Percentiles rank a stretch among this genome's conserved stretches.
phyloP scores from a whole-genome alignment of 2,113 vertebrate species.

The Agapornis roseicollis region DNA sequence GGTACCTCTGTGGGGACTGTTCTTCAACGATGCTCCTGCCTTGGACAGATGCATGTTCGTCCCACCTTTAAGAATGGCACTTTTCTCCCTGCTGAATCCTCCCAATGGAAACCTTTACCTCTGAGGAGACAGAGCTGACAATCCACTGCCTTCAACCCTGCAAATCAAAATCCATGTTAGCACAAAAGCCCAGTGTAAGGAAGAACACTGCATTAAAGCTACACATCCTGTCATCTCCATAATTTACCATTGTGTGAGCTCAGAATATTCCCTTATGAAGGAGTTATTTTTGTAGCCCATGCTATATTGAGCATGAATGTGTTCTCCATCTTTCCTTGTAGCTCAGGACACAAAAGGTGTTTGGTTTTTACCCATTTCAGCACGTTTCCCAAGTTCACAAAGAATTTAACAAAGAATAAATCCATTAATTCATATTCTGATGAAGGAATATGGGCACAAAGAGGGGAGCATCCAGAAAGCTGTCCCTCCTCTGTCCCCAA shows the following conservation, averaged over 20 bases:
- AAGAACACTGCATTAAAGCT: background rate
- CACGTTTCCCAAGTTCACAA: background rate
- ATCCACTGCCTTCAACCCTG: background rate
- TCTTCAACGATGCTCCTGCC: background rate
- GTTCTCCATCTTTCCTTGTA: background rate
- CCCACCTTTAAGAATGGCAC: background rate
- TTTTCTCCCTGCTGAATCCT: background rate
- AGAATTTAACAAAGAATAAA: background rate
- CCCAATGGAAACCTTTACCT: background rate
- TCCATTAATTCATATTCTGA: background rate
- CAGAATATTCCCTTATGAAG: background rate
- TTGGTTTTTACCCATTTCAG: background rate
- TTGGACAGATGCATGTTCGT: background rate
- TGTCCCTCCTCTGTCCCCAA: rapidly evolving
- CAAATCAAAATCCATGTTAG: background rate
- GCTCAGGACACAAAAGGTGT: background rate
- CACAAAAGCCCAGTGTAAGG: background rate
- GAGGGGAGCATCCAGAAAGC: background rate
- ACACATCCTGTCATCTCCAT: background rate
- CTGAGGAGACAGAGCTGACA: background rate
- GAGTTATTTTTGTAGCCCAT: background rate
- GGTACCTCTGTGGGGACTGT: background rate
- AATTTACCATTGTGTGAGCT: background rate
- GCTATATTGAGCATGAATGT: background rate
- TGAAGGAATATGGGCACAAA: background rate